Evolutionary conservation across 2,888 invertebrate species (phyloP).

Genomic region (Siphlonurus alternatus): DNA sequence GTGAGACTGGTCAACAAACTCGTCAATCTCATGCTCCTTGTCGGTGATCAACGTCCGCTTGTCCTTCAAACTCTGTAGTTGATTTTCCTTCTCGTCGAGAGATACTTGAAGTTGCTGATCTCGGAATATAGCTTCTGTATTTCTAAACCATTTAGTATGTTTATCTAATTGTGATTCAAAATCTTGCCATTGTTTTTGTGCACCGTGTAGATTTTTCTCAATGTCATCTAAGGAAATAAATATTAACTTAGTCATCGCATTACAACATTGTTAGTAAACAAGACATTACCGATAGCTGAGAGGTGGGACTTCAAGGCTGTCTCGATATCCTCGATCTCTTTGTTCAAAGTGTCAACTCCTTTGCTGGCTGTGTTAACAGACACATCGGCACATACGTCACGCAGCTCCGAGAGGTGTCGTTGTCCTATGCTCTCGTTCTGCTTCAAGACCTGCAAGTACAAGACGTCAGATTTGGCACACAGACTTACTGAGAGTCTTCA

Average conservation of each 20-base stretch:
- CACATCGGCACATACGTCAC: slow-evolving; percentile 44
- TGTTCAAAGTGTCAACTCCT: slow-evolving; percentile 53
- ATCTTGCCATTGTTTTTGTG: slow-evolving; percentile 66
- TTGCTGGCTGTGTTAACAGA: slow-evolving; percentile 64
- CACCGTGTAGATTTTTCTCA: slow-evolving; percentile 54
- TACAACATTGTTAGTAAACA: slow-evolving; percentile 6
- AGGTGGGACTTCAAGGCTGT: slow-evolving; percentile 48
- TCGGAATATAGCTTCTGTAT: slow-evolving; percentile 66
- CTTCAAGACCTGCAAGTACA: slow-evolving; percentile 32
- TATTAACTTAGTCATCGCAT: neutral
- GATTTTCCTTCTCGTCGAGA: slow-evolving; percentile 60
- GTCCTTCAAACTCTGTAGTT: slow-evolving; percentile 51
- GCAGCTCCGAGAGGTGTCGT: slow-evolving; percentile 47
- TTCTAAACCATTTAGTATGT: slow-evolving; percentile 72
- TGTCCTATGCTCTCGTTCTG: slow-evolving; percentile 47
- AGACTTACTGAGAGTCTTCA: neutral
- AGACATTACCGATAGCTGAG: slow-evolving; percentile 36
- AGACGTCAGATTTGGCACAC: neutral
- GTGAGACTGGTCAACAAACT: slow-evolving; percentile 80
- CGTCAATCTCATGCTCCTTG: slow-evolving; percentile 73
- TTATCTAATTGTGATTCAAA: slow-evolving; percentile 69
- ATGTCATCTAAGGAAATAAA: slow-evolving; percentile 32
- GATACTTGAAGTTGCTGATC: slow-evolving; percentile 72
- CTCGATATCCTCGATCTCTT: slow-evolving; percentile 53
- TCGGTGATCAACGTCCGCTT: slow-evolving; percentile 57